A percentile compares a stretch with the other conserved stretches of the same genome.
These are phyloP conservation scores for Drosophila simulans DNA, from an alignment of 1,140 invertebrate species.

Conservation along the genomic window DNA sequence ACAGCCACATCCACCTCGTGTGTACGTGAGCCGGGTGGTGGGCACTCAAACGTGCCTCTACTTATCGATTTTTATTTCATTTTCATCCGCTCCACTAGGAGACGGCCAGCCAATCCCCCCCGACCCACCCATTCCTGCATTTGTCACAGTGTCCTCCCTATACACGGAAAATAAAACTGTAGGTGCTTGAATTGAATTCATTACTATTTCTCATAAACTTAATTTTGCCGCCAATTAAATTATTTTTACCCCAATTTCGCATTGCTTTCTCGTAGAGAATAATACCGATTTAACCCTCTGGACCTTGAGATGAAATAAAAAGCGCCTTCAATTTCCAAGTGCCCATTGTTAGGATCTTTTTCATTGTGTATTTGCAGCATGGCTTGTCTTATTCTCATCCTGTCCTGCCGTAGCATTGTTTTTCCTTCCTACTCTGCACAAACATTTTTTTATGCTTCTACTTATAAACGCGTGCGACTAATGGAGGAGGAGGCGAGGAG, in stretches of 20 bases:
- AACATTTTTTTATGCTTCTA: constrained; percentile 72
- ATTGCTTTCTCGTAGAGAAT: background rate
- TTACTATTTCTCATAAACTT: too few relatives aligned
- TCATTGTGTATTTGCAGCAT: constrained; percentile 10
- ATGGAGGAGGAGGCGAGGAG: constrained; percentile 7
- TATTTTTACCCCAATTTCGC: background rate
- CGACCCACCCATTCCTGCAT: constrained; percentile 6
- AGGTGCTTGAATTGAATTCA: too few relatives aligned
- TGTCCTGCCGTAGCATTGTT: constrained; percentile 54
- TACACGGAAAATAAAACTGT: constrained; percentile 4
- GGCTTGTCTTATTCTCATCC: constrained; percentile 24
- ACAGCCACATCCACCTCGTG: background rate
- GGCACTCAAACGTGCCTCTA: constrained; percentile 72
- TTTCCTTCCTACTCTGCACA: constrained; percentile 57
- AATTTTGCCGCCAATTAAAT: background rate
- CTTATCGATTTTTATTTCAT: constrained; percentile 83
- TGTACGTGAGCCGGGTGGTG: constrained; percentile 14
- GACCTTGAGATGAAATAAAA: background rate
- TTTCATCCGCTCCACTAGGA: constrained; percentile 70
- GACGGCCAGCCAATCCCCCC: constrained; percentile 14
- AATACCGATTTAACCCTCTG: background rate
- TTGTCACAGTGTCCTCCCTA: constrained; percentile 20
- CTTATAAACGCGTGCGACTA: constrained; percentile 61
- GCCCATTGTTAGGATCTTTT: background rate
- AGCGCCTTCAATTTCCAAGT: background rate